Conservation (phyloP, 2,888 invertebrate species). For the Monochamus alternatus region DNA sequence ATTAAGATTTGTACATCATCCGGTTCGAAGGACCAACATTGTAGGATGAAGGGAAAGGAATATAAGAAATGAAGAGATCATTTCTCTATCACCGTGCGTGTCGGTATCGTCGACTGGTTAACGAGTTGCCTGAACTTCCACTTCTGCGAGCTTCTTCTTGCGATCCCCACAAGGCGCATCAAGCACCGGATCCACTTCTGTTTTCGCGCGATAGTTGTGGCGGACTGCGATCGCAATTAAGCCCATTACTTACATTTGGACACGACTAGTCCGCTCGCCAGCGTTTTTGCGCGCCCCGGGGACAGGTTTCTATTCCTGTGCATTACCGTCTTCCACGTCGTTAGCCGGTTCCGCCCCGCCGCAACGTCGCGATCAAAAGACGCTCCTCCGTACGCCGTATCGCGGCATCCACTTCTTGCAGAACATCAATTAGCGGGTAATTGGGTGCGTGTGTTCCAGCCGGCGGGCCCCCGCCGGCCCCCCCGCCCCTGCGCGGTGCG, state of each 20-base stretch:
- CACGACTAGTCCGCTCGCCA: background rate
- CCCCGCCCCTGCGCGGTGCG: conserved; percentile 29
- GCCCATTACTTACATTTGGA: background rate
- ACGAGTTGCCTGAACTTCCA: too few relatives aligned
- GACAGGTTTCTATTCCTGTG: conserved; percentile 22
- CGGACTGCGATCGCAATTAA: too few relatives aligned
- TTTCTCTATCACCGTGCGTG: too few relatives aligned
- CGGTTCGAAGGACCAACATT: too few relatives aligned
- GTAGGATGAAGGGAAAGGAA: too few relatives aligned
- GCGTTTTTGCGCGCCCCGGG: background rate
- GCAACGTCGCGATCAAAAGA: conserved; percentile 52
- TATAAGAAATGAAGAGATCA: too few relatives aligned
- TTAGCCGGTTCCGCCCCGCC: conserved; percentile 39
- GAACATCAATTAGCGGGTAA: conserved; percentile 58
- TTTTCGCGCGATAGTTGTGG: too few relatives aligned
- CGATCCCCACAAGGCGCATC: too few relatives aligned
- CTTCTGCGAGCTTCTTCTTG: too few relatives aligned
- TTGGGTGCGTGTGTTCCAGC: conserved; percentile 54
- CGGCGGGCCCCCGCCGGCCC: background rate
- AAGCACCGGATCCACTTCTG: too few relatives aligned
- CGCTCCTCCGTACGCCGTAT: conserved; percentile 21
- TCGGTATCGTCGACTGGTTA: too few relatives aligned
- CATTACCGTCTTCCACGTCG: conserved; percentile 34
- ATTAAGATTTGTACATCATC: too few relatives aligned
- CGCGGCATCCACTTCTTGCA: conserved; percentile 46